These are phyloP conservation scores for Abrostola triplasia DNA, from an alignment of 2,888 invertebrate species.

Conservation along the genomic window DNA sequence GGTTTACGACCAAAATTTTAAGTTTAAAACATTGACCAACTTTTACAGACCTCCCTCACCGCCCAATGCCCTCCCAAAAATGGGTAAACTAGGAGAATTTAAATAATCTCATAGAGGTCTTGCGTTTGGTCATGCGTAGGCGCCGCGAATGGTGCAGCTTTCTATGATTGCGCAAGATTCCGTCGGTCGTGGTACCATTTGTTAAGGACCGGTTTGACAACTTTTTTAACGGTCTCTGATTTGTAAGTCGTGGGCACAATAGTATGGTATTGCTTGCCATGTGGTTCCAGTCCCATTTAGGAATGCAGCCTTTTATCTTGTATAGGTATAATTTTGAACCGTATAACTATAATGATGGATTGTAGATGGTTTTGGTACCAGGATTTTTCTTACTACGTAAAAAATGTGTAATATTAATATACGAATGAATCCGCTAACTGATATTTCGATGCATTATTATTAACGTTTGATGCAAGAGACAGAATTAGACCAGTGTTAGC, in stretches of 20 bases:
- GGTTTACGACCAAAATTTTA: slow-evolving; percentile 26
- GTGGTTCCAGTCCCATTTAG: slow-evolving; percentile 1
- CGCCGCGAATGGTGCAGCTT: slow-evolving; percentile 57
- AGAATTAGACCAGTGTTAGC: slow-evolving; percentile 26
- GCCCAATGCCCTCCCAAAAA: slow-evolving; percentile 4
- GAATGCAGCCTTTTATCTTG: slow-evolving; percentile 14
- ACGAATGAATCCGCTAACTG: slow-evolving; percentile 31
- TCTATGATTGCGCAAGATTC: slow-evolving; percentile 60
- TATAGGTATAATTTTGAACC: too few species aligned
- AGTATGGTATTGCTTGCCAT: slow-evolving; percentile 8
- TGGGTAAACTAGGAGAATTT: slow-evolving; percentile 18
- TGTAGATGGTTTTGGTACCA: background rate
- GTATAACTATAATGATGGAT: too few species aligned
- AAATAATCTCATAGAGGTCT: slow-evolving; percentile 33
- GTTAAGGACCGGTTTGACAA: slow-evolving; percentile 48
- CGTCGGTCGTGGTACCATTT: slow-evolving; percentile 32
- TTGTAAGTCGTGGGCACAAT: slow-evolving; percentile 32
- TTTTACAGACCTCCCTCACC: slow-evolving; percentile 20
- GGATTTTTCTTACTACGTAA: background rate
- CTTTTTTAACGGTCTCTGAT: slow-evolving; percentile 44
- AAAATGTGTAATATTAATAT: background rate
- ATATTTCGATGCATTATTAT: slow-evolving; percentile 36
- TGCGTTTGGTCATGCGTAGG: slow-evolving; percentile 50
- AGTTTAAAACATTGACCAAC: slow-evolving; percentile 29
- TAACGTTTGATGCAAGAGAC: slow-evolving; percentile 32